Base-by-base conservation (phyloP, 2,888 invertebrate genomes). In the Polia nebulosa region DNA sequence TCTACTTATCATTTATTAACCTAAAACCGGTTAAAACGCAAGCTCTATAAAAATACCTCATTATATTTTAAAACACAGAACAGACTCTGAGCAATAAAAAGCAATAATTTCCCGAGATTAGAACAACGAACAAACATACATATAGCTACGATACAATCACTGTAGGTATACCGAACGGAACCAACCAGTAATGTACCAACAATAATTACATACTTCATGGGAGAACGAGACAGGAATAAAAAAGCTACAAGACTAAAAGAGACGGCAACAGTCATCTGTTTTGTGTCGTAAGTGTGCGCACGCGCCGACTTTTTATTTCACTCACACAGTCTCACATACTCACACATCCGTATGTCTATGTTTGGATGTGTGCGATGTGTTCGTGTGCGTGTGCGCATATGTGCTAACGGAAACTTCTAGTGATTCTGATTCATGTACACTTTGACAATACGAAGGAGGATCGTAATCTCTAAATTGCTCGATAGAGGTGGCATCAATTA, bases 391-490 rank as follows among this genome's bases (percentile, higher is more conserved):
- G 75, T 81, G 72, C 80, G 59, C 52, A 41, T 71, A 52, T 73
- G 57, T 81, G 82, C 87, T 89, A 92, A 91, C 92, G 92, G 94
- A 93, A 92, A 91, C 91, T 92, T 93, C 93, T 93, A 91, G 90
- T 83, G 81, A 83, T 70, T 82, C 76, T 87, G 90, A 91, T 89
- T 86, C 84, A 90, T 90, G 87, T 76, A 75, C 76, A 80, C 84
- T 86, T 88, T 90, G 92, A 91, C 91, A 91, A 88, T 84, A 86
- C 77, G 82, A 84, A 77, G 76, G 45, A 32, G 75, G 88, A 87
- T 89, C 81, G 60, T 63, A 80, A 90, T 90, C 88, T 85, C 64
- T 69, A 86, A 88, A 87, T 88, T 83, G 57, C 65, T 70, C 29
- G 47, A 67, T 69, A 52, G 55, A 51, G 39, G 53, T 32, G 13